These are phyloP conservation scores for Caenorhabditis sinica DNA, from an alignment of 2,888 invertebrate genomes.

Conservation along the genomic window DNA sequence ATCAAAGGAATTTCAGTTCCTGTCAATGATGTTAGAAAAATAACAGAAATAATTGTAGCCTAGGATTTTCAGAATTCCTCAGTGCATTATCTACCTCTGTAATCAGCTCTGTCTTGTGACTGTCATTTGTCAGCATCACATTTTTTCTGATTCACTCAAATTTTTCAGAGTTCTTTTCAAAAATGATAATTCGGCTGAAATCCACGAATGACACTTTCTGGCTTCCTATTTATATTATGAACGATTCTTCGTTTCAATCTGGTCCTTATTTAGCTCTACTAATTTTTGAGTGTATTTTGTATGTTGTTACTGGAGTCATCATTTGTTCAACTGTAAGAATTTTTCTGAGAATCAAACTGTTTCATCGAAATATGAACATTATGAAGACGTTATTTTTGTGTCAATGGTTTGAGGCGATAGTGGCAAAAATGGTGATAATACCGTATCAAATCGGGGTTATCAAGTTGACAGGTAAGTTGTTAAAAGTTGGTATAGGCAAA, in stretches of 20 bases:
- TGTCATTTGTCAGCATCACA: too few relatives aligned
- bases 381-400: constrained; percentile 45
- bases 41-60: not conserved
- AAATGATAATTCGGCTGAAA: constrained; percentile 15
- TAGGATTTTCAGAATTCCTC: not conserved
- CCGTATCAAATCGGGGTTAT: constrained; percentile 48
- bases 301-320: constrained; percentile 14
- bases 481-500: too few relatives aligned
- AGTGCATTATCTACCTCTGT: not conserved
- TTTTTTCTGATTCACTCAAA: too few relatives aligned
- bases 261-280: constrained; percentile 2
- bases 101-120: not conserved
- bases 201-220: constrained; percentile 26
- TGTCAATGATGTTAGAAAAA: too few relatives aligned
- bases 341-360: constrained; percentile 18
- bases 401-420: constrained; percentile 56
- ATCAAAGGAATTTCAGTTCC: too few relatives aligned
- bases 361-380: constrained; percentile 55
- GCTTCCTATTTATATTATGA: constrained; percentile 46
- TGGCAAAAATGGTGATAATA: constrained; percentile 38
- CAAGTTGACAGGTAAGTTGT: constrained; percentile 27
- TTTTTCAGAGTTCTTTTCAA: too few relatives aligned
- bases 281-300: constrained; percentile 7
- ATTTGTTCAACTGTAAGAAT: constrained; percentile 14
- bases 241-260: constrained; percentile 28